Conservation (phyloP, 2,113 vertebrate species). For the Alosa alosa region DNA sequence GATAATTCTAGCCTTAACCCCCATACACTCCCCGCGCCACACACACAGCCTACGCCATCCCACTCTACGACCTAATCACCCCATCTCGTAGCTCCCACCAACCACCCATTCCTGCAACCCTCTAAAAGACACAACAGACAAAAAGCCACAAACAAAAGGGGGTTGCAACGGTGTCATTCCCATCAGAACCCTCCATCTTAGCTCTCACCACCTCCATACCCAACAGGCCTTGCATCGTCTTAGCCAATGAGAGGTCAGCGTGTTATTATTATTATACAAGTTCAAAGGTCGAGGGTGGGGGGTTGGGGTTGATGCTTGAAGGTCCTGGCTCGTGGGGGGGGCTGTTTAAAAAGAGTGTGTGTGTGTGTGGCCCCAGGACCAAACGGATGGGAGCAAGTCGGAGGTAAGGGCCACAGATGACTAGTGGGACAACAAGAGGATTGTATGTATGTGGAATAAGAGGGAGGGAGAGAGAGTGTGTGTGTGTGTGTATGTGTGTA, state of each 20-base stretch:
- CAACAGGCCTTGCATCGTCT: background rate
- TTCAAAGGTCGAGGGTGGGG: background rate
- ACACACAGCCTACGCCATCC: background rate
- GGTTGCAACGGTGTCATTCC: background rate
- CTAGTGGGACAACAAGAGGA: too few relatives aligned
- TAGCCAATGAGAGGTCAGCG: background rate
- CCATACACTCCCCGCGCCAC: background rate
- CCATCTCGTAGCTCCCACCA: background rate
- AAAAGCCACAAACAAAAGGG: background rate
- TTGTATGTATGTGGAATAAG: constrained; percentile 10
- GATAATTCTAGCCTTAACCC: too few relatives aligned
- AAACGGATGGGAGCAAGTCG: background rate
- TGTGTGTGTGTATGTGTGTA: constrained; percentile 11
- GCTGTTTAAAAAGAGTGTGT: background rate
- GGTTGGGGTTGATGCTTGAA: background rate
- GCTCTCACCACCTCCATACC: background rate
- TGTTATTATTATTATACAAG: background rate
- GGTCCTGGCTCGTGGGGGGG: background rate
- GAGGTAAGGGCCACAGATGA: background rate
- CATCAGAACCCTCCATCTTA: background rate
- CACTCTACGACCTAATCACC: background rate
- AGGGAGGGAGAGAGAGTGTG: background rate
- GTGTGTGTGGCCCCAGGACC: background rate
- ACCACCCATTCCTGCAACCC: background rate
- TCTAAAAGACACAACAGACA: background rate